Percentiles rank a stretch among this genome's conserved stretches.
Evolutionary conservation across 2,888 invertebrate genomes (phyloP).

Genomic region (Leucophenga montana): DNA sequence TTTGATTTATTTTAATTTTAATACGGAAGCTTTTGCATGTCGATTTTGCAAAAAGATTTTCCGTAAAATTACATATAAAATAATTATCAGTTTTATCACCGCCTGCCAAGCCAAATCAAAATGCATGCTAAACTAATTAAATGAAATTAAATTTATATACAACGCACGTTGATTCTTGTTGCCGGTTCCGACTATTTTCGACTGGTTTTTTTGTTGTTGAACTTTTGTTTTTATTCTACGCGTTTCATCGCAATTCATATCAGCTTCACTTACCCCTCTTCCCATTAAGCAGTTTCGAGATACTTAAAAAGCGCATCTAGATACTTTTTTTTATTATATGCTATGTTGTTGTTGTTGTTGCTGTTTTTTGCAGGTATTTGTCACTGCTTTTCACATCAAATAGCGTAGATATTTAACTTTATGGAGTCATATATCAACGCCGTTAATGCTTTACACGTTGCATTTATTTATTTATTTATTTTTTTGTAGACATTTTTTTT

Average conservation of each 20-base stretch:
- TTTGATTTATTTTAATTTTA: background rate
- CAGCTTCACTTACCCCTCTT: no score
- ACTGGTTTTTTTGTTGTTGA: slow-evolving; percentile 4
- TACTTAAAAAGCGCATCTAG: background rate
- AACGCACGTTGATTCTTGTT: background rate
- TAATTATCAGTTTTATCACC: background rate
- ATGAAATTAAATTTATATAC: background rate
- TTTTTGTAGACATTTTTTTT: no score
- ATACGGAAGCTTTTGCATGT: background rate
- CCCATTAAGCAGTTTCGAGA: background rate
- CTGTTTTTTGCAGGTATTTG: no score
- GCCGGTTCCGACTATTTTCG: slow-evolving; percentile 6
- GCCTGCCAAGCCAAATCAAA: background rate
- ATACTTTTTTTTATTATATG: no score
- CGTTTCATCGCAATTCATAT: background rate
- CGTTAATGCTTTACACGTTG: no score
- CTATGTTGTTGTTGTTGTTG: no score
- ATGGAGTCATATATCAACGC: no score
- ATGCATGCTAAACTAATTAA: background rate
- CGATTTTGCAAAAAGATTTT: background rate
- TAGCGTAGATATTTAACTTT: no score
- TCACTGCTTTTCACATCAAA: no score
- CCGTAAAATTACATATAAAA: background rate
- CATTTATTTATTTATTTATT: no score
- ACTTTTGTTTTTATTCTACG: slow-evolving; percentile 4